Percentiles rank a stretch among this genome's conserved stretches.
Conservation (phyloP, 2,113 vertebrate genomes). For the Coturnix japonica region DNA sequence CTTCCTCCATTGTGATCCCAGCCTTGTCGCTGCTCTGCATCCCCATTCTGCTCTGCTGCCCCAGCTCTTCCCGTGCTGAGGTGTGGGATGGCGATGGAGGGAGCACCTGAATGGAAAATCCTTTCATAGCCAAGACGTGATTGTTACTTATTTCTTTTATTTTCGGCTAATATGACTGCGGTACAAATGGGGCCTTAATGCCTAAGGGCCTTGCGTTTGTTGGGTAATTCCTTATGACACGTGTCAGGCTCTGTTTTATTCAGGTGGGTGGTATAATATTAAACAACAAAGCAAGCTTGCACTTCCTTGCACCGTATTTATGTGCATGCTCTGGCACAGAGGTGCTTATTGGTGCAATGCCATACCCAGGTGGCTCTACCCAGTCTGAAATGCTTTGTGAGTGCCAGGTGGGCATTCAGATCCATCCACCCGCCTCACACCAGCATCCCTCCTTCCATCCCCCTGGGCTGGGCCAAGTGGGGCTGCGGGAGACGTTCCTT, state of each 20-base stretch:
- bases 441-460: neutral
- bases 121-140: conserved; percentile 38
- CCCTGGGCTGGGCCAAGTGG: conserved; percentile 16
- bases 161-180: conserved; percentile 48
- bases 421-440: neutral
- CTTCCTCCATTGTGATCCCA: neutral
- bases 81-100: neutral
- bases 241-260: conserved; percentile 70
- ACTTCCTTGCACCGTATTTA: conserved; percentile 28
- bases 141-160: conserved; percentile 61
- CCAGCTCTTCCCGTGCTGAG: neutral
- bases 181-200: conserved; percentile 48
- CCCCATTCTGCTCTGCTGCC: neutral
- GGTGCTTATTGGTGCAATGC: conserved; percentile 28
- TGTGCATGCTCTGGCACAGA: neutral
- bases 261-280: conserved; percentile 66
- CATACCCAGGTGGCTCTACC: neutral
- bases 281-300: conserved; percentile 61
- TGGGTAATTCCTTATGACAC: conserved; percentile 68
- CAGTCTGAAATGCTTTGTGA: neutral
- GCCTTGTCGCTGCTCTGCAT: conserved; percentile 37
- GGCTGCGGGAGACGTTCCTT: neutral
- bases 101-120: conserved; percentile 30
- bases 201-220: conserved; percentile 48
- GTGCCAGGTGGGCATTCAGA: neutral